phyloP scores from a whole-genome alignment of 1,140 invertebrate genomes.

The Thalassaphorura encarpata region DNA sequence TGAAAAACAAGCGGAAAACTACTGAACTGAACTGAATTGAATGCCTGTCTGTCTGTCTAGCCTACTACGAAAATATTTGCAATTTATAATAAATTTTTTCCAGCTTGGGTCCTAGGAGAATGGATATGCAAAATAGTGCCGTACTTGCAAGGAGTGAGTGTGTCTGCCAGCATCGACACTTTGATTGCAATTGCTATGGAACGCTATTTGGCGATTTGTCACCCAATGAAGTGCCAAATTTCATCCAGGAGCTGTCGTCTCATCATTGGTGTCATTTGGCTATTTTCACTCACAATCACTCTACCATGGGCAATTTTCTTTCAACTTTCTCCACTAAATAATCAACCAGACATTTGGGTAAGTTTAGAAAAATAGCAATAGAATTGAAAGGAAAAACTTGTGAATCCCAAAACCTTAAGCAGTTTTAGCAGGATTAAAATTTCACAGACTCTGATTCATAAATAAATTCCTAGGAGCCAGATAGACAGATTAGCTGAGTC shows the following conservation, averaged over 20 bases:
- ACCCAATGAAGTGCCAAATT: constrained; percentile 42
- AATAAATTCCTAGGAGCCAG: no score
- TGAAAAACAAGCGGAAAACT: no score
- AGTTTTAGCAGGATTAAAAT: no score
- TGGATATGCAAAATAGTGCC: constrained; percentile 46
- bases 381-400: no score
- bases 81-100: no score
- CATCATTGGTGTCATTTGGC: constrained; percentile 44
- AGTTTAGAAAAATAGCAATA: no score
- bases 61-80: no score
- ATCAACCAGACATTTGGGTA: constrained; percentile 22
- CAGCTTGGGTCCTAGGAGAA: constrained; percentile 47
- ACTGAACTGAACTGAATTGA: no score
- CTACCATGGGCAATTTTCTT: constrained; percentile 46
- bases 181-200: constrained; percentile 48
- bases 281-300: constrained; percentile 39
- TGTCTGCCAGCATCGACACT: constrained; percentile 48
- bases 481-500: no score
- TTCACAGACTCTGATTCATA: no score
- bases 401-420: no score
- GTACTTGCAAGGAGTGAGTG: constrained; percentile 47
- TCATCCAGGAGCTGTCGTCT: constrained; percentile 37
- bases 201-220: constrained; percentile 44
- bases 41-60: no score
- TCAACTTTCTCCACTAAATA: constrained; percentile 32